phyloP scores from a whole-genome alignment of 2,888 invertebrate species.

The Crocallis elinguaria region DNA sequence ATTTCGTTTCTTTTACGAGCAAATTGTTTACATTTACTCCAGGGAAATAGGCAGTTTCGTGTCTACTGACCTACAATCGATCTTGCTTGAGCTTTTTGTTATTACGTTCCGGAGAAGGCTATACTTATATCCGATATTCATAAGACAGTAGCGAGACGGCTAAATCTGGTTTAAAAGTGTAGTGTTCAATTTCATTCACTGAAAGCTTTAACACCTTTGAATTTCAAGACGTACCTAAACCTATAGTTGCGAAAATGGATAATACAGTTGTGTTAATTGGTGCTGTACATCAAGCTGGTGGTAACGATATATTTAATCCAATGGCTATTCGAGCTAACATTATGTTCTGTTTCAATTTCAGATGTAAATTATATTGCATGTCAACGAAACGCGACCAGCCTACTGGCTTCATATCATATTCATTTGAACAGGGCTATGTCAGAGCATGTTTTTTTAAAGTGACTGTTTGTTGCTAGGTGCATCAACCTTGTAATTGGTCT shows the following conservation, averaged over 20 bases:
- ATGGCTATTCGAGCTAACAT: too few relatives aligned
- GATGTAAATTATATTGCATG: too few relatives aligned
- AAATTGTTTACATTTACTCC: conserved; percentile 64
- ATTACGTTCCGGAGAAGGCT: conserved; percentile 23
- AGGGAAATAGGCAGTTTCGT: conserved; percentile 50
- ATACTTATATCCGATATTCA: neutral
- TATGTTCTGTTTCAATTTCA: too few relatives aligned
- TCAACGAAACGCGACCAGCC: too few relatives aligned
- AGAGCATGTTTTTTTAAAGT: neutral
- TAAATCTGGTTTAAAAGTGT: neutral
- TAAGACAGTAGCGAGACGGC: neutral
- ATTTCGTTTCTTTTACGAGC: conserved; percentile 66
- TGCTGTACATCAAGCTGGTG: too few relatives aligned
- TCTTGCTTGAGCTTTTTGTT: conserved; percentile 42
- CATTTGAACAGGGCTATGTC: neutral
- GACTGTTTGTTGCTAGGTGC: conserved; percentile 6
- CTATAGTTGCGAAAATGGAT: too few relatives aligned
- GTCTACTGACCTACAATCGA: conserved; percentile 61
- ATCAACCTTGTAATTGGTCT: conserved; percentile 24
- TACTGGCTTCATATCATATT: too few relatives aligned
- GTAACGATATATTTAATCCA: too few relatives aligned
- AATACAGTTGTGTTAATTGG: too few relatives aligned
- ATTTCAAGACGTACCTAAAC: neutral
- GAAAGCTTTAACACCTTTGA: neutral
- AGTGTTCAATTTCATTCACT: neutral